Evolutionary conservation across 2,113 vertebrate genomes (phyloP).

Genomic region (Grantiella picta): DNA sequence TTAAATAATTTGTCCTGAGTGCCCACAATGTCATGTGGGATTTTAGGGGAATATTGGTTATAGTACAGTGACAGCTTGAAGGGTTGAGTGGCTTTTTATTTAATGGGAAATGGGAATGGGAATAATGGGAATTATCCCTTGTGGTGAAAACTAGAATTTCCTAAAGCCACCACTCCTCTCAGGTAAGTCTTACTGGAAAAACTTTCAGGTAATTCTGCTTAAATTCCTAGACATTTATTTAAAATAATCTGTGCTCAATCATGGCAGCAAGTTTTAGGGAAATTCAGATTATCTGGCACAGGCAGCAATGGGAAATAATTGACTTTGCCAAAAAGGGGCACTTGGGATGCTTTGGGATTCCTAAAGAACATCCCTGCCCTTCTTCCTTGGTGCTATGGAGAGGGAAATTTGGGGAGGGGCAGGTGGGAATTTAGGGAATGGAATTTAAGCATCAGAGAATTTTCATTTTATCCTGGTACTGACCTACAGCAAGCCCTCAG

Average conservation of each 20-base stretch:
- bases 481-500: not conserved
- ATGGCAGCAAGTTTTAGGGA: not conserved
- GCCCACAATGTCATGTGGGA: rapidly evolving
- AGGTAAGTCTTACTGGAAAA: not conserved
- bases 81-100: not conserved
- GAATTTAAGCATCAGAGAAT: not conserved
- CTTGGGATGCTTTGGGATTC: not conserved
- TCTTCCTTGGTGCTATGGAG: not conserved
- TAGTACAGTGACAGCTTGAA: not conserved
- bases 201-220: not conserved
- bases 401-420: not conserved
- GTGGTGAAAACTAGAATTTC: not conserved
- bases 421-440: not conserved
- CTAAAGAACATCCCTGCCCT: not conserved
- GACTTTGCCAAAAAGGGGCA: not conserved
- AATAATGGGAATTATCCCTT: not conserved
- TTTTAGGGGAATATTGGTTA: not conserved
- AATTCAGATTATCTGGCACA: not conserved
- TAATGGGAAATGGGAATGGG: not conserved
- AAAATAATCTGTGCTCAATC: not conserved
- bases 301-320: not conserved
- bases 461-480: not conserved
- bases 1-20: not conserved
- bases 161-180: not conserved
- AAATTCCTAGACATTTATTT: not conserved